A percentile compares a stretch with the other conserved stretches of the same genome.
Evolutionary conservation across 2,113 vertebrate species (phyloP).

Genomic region (Hystrix cristata): DNA sequence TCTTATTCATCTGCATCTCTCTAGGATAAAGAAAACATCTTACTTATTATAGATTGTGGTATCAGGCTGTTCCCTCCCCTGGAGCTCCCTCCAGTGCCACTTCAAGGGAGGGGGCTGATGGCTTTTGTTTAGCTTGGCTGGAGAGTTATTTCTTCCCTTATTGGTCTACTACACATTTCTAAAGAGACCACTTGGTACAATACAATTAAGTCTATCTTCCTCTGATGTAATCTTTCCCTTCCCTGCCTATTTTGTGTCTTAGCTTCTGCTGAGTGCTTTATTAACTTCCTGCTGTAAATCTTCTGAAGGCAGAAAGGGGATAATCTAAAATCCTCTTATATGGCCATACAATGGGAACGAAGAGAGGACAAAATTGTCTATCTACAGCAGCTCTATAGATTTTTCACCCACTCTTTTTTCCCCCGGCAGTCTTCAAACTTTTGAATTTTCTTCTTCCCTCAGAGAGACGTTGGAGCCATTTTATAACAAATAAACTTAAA

Average conservation of each 20-base stretch:
- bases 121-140: slow-evolving; percentile 61
- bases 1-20: slow-evolving; percentile 8
- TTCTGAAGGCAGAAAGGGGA: slow-evolving; percentile 74
- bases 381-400: slow-evolving; percentile 55
- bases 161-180: slow-evolving; percentile 56
- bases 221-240: slow-evolving; percentile 70
- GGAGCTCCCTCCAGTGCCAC: neutral
- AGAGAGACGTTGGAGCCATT: neutral
- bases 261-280: slow-evolving; percentile 74
- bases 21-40: slow-evolving; percentile 36
- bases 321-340: slow-evolving; percentile 77
- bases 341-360: neutral
- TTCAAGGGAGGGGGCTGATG: neutral
- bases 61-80: neutral
- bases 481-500: neutral
- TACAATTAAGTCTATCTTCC: slow-evolving; percentile 73
- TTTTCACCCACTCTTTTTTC: neutral
- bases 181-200: slow-evolving; percentile 69
- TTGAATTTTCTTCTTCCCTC: slow-evolving; percentile 55
- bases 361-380: slow-evolving; percentile 54
- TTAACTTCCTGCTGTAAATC: slow-evolving; percentile 81
- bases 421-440: neutral
- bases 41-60: neutral
- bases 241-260: slow-evolving; percentile 67
- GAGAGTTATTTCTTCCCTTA: slow-evolving; percentile 29